Evolutionary conservation across 2,888 invertebrate species (phyloP).

Genomic region (Rhagium mordax): DNA sequence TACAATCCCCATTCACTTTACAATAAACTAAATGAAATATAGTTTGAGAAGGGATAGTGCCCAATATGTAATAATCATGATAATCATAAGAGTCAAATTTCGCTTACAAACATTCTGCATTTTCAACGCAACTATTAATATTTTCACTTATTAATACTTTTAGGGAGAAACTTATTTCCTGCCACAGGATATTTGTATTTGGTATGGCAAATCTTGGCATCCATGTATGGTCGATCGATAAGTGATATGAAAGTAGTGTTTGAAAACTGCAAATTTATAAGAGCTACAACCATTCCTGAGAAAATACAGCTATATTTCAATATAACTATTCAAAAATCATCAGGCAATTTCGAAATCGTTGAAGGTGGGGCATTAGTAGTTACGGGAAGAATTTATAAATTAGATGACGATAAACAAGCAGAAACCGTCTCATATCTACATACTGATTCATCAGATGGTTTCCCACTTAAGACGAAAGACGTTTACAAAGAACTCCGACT

Average conservation of each 20-base stretch:
- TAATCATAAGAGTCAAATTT: too few relatives aligned
- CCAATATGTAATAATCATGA: too few relatives aligned
- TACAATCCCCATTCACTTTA: too few relatives aligned
- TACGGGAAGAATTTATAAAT: slow-evolving; percentile 48
- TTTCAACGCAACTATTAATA: too few relatives aligned
- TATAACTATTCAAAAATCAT: slow-evolving; percentile 55
- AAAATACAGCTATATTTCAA: slow-evolving; percentile 59
- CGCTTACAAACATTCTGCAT: too few relatives aligned
- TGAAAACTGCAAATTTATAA: slow-evolving; percentile 22
- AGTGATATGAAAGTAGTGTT: background rate
- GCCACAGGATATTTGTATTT: slow-evolving; percentile 72
- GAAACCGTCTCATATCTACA: background rate
- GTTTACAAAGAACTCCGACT: slow-evolving; percentile 80
- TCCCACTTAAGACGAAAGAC: slow-evolving; percentile 69
- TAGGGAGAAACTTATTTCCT: slow-evolving; percentile 69
- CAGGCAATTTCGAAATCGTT: slow-evolving; percentile 61
- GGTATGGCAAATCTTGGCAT: background rate
- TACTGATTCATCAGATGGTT: background rate
- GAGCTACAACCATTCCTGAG: slow-evolving; percentile 72
- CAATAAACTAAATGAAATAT: too few relatives aligned
- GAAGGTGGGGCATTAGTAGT: slow-evolving; percentile 50
- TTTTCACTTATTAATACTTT: slow-evolving; percentile 14
- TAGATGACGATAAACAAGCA: slow-evolving; percentile 56
- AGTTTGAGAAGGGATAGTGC: too few relatives aligned
- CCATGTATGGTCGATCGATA: background rate